A percentile compares a stretch with the other conserved stretches of the same genome.
Conservation (phyloP, 2,797 vertebrate genomes). For the Rhynchotus rufescens region DNA sequence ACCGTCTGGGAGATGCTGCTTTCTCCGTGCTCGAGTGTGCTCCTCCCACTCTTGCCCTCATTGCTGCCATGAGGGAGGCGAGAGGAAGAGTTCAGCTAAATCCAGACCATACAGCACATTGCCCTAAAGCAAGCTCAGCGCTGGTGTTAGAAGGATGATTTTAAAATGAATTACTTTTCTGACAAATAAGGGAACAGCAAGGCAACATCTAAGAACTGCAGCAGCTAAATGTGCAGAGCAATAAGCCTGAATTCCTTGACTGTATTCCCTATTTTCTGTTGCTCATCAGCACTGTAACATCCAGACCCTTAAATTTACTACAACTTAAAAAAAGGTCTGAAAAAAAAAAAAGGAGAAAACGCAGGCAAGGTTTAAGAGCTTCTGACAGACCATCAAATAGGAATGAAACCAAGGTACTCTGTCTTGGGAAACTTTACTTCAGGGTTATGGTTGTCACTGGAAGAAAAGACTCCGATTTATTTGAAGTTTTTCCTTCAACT, state of each 20-base stretch:
- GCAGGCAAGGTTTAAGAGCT: background rate
- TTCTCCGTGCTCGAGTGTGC: background rate
- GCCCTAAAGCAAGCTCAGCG: background rate
- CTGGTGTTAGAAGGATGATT: background rate
- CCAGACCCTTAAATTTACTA: background rate
- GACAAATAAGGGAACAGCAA: background rate
- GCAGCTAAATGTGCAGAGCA: background rate
- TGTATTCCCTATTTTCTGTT: background rate
- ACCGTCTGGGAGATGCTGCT: background rate
- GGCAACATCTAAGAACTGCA: background rate
- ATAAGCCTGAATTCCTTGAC: background rate
- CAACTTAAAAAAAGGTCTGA: background rate
- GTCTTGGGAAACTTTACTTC: background rate
- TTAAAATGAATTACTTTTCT: background rate
- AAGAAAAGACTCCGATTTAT: background rate
- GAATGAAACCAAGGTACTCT: background rate
- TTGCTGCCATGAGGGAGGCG: background rate
- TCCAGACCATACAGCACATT: background rate
- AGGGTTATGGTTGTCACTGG: background rate
- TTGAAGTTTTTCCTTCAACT: background rate
- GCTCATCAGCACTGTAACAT: background rate
- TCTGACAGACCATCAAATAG: background rate
- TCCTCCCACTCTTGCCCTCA: background rate
- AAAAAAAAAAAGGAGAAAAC: conserved; percentile 6
- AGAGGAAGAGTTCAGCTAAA: background rate